These are phyloP conservation scores for Buceros bicornis DNA, from an alignment of 2,797 vertebrate genomes.

Conservation along the genomic window DNA sequence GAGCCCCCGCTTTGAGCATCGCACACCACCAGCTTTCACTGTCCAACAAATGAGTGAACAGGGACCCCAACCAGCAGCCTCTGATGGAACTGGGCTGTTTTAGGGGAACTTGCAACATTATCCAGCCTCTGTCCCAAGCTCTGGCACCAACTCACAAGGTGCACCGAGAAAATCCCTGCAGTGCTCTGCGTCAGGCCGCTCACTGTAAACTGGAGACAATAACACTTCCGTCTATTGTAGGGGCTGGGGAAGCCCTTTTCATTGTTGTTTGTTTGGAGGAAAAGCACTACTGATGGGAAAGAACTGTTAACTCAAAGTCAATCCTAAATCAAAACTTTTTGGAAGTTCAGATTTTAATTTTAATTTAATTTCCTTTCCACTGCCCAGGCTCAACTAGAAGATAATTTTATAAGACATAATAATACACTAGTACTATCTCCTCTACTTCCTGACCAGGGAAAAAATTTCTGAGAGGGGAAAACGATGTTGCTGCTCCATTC, in stretches of 20 bases:
- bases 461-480: background rate
- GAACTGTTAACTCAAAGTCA: background rate
- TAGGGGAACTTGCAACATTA: background rate
- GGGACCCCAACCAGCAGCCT: background rate
- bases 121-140: background rate
- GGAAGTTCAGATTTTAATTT: background rate
- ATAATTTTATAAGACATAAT: background rate
- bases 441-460: background rate
- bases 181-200: background rate
- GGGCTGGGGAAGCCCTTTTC: slow-evolving; percentile 15
- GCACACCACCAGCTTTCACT: background rate
- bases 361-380: background rate
- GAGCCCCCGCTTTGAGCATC: background rate
- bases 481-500: accelerated
- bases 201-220: background rate
- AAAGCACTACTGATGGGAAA: accelerated
- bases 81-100: background rate
- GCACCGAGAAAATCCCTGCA: background rate
- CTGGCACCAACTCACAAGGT: background rate
- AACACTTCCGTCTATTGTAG: slow-evolving; percentile 10
- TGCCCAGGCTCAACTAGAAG: background rate
- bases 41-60: accelerated
- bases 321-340: background rate
- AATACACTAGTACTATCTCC: background rate
- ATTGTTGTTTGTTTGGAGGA: background rate